Conservation (phyloP, 2,113 vertebrate genomes). For the Clarias macrocephalus region DNA sequence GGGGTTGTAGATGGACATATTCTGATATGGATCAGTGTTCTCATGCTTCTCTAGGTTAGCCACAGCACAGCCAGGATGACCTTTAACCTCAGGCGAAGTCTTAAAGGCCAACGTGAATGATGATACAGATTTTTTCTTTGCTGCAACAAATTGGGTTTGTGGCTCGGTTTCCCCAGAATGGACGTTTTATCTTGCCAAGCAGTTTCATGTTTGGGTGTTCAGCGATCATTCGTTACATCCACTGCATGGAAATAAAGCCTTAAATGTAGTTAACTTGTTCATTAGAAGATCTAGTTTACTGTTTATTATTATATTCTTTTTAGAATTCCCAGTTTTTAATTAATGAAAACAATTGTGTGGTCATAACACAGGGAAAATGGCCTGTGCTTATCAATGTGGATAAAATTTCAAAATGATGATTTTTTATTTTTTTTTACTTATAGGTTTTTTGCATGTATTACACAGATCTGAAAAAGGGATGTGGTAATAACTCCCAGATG, state of each 20-base stretch:
- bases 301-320: background rate
- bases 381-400: background rate
- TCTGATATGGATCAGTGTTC: slow-evolving; percentile 11
- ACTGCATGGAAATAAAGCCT: background rate
- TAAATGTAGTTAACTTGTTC: background rate
- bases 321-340: background rate
- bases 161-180: background rate
- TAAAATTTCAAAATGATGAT: background rate
- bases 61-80: slow-evolving; percentile 28
- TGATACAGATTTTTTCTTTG: slow-evolving; percentile 12
- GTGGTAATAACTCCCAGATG: too few relatives aligned
- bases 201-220: background rate
- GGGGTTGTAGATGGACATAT: slow-evolving; percentile 59
- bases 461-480: slow-evolving; percentile 40
- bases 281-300: background rate
- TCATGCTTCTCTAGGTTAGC: background rate
- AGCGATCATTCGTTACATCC: background rate
- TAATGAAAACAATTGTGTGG: background rate
- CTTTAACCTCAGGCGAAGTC: slow-evolving; percentile 17
- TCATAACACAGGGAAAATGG: background rate
- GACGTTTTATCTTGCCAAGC: background rate
- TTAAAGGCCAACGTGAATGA: slow-evolving; percentile 13
- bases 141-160: background rate
- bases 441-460: slow-evolving; percentile 27
- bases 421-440: background rate